A percentile compares a stretch with the other conserved stretches of the same genome.
Evolutionary conservation across 2,113 vertebrate species (phyloP).

Genomic region (Odocoileus virginianus): DNA sequence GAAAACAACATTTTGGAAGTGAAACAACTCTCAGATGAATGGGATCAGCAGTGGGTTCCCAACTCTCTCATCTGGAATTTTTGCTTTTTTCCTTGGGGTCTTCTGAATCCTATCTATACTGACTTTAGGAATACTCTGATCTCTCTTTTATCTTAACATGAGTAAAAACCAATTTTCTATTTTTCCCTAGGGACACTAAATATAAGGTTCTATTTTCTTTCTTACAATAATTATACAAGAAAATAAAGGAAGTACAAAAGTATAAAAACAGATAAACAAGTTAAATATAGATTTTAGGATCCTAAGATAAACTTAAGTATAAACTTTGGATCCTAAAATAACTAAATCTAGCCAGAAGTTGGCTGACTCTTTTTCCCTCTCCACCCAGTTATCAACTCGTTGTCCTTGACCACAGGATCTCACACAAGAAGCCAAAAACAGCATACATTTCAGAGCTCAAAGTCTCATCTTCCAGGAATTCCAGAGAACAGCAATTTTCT

Average conservation of each 20-base stretch:
- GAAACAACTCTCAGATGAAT: neutral
- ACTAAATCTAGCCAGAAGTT: neutral
- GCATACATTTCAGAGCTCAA: neutral
- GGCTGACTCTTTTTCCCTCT: neutral
- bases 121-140: neutral
- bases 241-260: neutral
- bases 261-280: slow-evolving; percentile 41
- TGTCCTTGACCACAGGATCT: neutral
- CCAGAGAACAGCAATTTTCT: neutral
- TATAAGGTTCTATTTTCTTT: slow-evolving; percentile 7
- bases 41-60: neutral
- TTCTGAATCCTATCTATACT: neutral
- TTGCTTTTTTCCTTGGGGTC: neutral
- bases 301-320: slow-evolving; percentile 29
- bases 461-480: neutral
- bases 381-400: neutral
- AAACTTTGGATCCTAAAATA: slow-evolving; percentile 28
- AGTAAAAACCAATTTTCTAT: slow-evolving; percentile 31
- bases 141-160: neutral
- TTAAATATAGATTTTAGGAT: slow-evolving; percentile 47
- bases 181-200: slow-evolving; percentile 6
- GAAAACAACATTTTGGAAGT: neutral
- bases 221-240: slow-evolving; percentile 38
- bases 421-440: neutral
- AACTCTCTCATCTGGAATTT: neutral